Evolutionary conservation across 2,113 vertebrate genomes (phyloP).

Genomic region (Bubalus kerabau): DNA sequence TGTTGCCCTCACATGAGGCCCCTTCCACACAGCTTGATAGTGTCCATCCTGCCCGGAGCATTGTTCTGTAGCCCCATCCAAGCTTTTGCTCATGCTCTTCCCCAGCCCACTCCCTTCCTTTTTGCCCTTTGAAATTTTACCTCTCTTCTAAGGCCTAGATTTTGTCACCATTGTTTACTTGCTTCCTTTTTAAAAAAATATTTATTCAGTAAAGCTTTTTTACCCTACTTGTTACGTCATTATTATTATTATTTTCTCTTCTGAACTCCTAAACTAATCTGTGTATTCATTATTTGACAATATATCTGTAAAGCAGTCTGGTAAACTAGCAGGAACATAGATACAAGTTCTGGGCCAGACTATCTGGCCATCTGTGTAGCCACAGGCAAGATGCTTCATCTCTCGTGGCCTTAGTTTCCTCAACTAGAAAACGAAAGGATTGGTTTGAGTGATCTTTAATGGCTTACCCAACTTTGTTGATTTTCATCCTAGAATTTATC

Average conservation of each 20-base stretch:
- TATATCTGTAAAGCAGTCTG: background rate
- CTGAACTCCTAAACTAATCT: background rate
- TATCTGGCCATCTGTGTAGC: background rate
- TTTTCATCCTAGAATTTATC: background rate
- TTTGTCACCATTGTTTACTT: background rate
- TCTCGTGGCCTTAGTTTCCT: background rate
- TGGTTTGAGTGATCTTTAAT: background rate
- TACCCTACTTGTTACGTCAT: background rate
- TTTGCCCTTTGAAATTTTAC: background rate
- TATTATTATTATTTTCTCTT: background rate
- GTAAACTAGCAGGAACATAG: background rate
- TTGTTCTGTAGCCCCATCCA: background rate
- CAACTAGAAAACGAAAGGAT: background rate
- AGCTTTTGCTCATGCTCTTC: background rate
- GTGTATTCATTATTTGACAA: background rate
- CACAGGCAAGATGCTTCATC: background rate
- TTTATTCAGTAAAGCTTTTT: background rate
- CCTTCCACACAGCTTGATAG: background rate
- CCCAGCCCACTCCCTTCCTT: background rate
- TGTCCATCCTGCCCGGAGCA: rapidly evolving
- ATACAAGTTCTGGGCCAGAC: background rate
- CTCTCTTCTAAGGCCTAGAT: background rate
- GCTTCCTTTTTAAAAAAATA: background rate
- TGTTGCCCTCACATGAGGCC: background rate
- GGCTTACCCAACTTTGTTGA: background rate